Conservation (phyloP, 2,797 vertebrate species). For the Hipposideros larvatus region DNA sequence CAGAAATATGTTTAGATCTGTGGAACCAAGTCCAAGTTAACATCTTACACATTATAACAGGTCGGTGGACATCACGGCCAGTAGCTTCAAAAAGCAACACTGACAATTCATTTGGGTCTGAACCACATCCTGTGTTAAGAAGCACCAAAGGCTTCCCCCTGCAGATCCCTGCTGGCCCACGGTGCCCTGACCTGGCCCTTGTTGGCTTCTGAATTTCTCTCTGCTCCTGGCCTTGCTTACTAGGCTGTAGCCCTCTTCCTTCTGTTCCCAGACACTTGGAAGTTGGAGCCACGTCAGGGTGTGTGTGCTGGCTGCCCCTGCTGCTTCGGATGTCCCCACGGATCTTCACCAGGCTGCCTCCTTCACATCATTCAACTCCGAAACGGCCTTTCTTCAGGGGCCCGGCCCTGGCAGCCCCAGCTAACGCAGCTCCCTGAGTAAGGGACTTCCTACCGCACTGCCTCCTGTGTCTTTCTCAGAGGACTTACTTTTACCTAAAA, state of each 20-base stretch:
- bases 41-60: background rate
- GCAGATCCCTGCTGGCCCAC: background rate
- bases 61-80: background rate
- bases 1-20: background rate
- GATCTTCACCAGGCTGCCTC: background rate
- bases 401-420: background rate
- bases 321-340: background rate
- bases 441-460: background rate
- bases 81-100: background rate
- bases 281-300: background rate
- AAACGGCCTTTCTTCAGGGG: background rate
- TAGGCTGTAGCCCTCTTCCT: background rate
- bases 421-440: too few species aligned
- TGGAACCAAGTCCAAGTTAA: conserved; percentile 2
- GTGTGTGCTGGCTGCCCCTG: background rate
- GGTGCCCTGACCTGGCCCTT: background rate
- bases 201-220: background rate
- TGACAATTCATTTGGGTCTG: background rate
- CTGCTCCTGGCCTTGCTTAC: background rate
- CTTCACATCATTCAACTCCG: background rate
- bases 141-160: background rate
- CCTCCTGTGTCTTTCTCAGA: background rate
- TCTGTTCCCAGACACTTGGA: background rate
- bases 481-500: background rate
- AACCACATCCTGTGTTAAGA: background rate